Percentiles rank a stretch among this genome's conserved stretches.
Evolutionary conservation across 1,140 invertebrate genomes (phyloP).

Genomic region (Drosophila ficusphila): DNA sequence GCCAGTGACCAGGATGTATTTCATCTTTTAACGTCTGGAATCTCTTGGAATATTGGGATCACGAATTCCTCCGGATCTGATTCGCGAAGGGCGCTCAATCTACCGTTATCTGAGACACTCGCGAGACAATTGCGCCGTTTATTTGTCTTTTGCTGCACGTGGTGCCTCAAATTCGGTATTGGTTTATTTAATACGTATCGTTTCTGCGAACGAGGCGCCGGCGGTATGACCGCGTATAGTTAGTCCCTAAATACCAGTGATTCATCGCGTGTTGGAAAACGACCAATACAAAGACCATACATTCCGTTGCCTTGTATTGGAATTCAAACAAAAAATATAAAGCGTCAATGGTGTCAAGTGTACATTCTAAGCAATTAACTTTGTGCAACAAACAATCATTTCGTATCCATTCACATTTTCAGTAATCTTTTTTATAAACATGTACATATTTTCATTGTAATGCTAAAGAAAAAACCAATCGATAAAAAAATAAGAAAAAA

Average conservation of each 20-base stretch:
- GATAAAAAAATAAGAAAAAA: neutral
- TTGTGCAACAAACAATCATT: too few relatives aligned
- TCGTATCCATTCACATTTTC: too few relatives aligned
- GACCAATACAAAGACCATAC: neutral
- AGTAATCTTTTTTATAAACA: too few relatives aligned
- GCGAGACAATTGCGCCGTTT: slow-evolving; percentile 40
- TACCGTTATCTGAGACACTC: neutral
- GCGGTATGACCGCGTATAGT: neutral
- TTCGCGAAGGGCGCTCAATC: slow-evolving; percentile 7
- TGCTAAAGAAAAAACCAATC: too few relatives aligned
- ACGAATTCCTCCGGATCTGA: neutral
- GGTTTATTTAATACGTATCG: slow-evolving; percentile 8
- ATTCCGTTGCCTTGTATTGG: neutral
- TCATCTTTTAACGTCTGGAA: slow-evolving; percentile 58
- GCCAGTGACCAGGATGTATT: slow-evolving; percentile 98
- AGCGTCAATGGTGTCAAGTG: too few relatives aligned
- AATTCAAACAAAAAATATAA: neutral
- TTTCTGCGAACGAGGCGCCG: slow-evolving; percentile 1
- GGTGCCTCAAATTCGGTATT: slow-evolving; percentile 3
- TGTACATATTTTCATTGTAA: too few relatives aligned
- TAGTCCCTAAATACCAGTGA: neutral
- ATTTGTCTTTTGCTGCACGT: slow-evolving; percentile 32
- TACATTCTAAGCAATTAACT: too few relatives aligned
- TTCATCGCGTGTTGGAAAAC: slow-evolving; percentile 9
- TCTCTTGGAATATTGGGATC: neutral